These are phyloP conservation scores for Platichthys stellatus DNA, from an alignment of 2,113 vertebrate species.

Conservation along the genomic window DNA sequence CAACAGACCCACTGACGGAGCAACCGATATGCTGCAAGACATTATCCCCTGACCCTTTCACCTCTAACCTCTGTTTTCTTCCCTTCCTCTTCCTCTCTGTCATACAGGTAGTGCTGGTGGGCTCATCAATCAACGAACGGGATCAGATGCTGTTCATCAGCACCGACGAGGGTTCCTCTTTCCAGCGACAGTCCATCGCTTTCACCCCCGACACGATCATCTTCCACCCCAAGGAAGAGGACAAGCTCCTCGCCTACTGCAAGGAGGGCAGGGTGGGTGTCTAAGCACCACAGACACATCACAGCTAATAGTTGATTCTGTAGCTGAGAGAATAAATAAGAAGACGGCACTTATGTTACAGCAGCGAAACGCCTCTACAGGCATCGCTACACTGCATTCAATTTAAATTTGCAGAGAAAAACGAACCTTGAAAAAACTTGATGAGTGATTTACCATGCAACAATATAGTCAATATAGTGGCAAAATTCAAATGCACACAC, in stretches of 20 bases:
- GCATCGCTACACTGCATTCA: slow-evolving; percentile 9
- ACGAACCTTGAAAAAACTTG: slow-evolving; percentile 13
- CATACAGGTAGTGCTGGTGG: slow-evolving; percentile 92
- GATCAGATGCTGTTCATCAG: slow-evolving; percentile 96
- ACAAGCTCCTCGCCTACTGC: slow-evolving; percentile 93
- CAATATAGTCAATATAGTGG: neutral
- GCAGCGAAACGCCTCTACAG: neutral
- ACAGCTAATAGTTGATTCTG: neutral
- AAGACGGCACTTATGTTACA: neutral
- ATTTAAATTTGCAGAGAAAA: slow-evolving; percentile 29
- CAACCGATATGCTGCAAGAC: too few species aligned
- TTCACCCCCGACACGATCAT: slow-evolving; percentile 91
- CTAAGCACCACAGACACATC: neutral
- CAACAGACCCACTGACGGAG: slow-evolving; percentile 19
- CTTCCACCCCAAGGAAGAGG: slow-evolving; percentile 95
- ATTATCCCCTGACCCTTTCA: slow-evolving; percentile 9
- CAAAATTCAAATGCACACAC: too few species aligned
- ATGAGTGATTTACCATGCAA: slow-evolving; percentile 27
- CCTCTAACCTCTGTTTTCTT: slow-evolving; percentile 38
- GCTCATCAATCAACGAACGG: slow-evolving; percentile 90
- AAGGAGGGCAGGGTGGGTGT: slow-evolving; percentile 89
- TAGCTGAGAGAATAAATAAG: slow-evolving; percentile 8
- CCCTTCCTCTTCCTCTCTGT: slow-evolving; percentile 18
- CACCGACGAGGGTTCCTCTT: slow-evolving; percentile 91
- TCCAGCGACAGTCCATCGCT: slow-evolving; percentile 88